Base-by-base conservation (phyloP, 2,797 vertebrate species). In the Takifugu rubripes region DNA sequence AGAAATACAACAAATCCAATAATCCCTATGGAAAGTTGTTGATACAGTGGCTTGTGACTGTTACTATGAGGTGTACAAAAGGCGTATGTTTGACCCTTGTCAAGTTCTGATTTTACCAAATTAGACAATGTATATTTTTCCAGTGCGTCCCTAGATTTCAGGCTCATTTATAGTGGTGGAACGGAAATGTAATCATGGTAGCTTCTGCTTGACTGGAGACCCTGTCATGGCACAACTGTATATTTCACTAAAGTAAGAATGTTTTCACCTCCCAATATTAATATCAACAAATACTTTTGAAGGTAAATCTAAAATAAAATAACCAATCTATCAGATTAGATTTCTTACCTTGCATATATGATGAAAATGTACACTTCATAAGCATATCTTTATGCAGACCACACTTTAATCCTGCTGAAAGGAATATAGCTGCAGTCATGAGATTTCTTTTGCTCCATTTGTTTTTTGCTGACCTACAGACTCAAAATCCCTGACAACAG, bases 401-500 rank as follows among this genome's bases (percentile, higher is more conserved):
- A 24, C 36, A 40, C 26, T 14, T 49, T 24, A 59, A 56, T 49
- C 53, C 46, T 43, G 3, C 17, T 47, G 17, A 47, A 36, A 0
- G 42, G 31, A 21, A 45, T 49, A 29, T 31, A 33, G 40, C 25
- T 21, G 11, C 50, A 21, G 54, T 25, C 14, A 53, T 29, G 11
- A 29, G 3, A 52, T 52, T 59, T 57, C 27, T 51, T 43, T 60
- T 57, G 29, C 21, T 25, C 36, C 46, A 57, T 57, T 67, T 60
- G 6, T 17, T 45, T 49, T 42, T 29, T 25, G 42, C 33, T 49
- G 45, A 51, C 49, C 49, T 55, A 24, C 6, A 4, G 17, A 53
- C 45, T 55, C n/a, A 25, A 59, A 63, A 61, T 57, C 61, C 53
- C 24, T 10, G 24, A 45, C 61, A 57, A 59, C 57, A 72, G 55